These are phyloP conservation scores for Listrodromus nycthemerus DNA, from an alignment of 2,888 invertebrate genomes.

Conservation along the genomic window DNA sequence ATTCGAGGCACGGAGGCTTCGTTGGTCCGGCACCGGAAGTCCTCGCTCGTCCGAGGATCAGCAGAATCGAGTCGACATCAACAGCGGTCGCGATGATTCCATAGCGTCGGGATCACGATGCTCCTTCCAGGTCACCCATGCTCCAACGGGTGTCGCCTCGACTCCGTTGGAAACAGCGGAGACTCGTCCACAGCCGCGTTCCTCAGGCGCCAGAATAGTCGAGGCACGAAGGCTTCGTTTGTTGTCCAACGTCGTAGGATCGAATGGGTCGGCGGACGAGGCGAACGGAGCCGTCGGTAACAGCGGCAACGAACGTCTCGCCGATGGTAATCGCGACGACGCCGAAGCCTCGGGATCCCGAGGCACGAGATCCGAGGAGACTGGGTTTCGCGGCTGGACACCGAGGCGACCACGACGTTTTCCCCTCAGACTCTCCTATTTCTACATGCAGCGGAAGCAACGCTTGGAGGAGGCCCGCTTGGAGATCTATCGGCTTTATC, in stretches of 20 bases:
- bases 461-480: slow-evolving; percentile 73
- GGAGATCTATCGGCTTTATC: slow-evolving; percentile 85
- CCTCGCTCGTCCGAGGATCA: background rate
- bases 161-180: no score
- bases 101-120: slow-evolving; percentile 16
- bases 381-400: slow-evolving; percentile 43
- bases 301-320: background rate
- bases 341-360: slow-evolving; percentile 38
- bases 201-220: background rate
- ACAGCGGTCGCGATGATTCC: no score
- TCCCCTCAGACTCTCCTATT: background rate
- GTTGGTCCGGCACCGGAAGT: background rate
- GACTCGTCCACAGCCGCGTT: no score
- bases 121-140: no score
- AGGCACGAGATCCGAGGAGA: slow-evolving; percentile 29
- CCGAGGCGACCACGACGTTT: background rate
- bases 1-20: background rate
- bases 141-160: no score
- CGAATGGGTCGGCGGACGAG: background rate
- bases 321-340: background rate
- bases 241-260: background rate
- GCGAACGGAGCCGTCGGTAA: background rate
- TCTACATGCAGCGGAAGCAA: background rate
- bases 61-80: background rate
- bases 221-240: background rate